Percentiles rank a stretch among this genome's conserved stretches.
These are phyloP conservation scores for Sycobia sp. DNA, from an alignment of 1,140 invertebrate genomes.

Conservation along the genomic window DNA sequence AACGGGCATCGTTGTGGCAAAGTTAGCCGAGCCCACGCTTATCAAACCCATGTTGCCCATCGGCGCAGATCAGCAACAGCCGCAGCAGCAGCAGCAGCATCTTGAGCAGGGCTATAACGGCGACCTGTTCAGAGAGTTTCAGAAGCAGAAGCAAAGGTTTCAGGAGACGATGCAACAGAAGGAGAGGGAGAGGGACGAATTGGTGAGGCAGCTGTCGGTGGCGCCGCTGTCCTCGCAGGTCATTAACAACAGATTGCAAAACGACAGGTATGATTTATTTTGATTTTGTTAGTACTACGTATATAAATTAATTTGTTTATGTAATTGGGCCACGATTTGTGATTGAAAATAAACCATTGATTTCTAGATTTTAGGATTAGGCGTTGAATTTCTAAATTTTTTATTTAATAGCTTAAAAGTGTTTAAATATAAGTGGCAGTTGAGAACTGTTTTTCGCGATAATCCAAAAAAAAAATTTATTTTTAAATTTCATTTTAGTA, in stretches of 20 bases:
- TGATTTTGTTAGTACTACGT: too few species aligned
- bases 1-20: slow-evolving; percentile 44
- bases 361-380: too few species aligned
- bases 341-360: too few species aligned
- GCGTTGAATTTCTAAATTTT: too few species aligned
- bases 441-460: too few species aligned
- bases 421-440: too few species aligned
- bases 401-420: too few species aligned
- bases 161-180: slow-evolving; percentile 69
- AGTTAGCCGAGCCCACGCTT: slow-evolving; percentile 55
- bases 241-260: slow-evolving; percentile 59
- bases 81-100: slow-evolving; percentile 48
- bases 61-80: slow-evolving; percentile 38
- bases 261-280: slow-evolving; percentile 58
- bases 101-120: slow-evolving; percentile 68
- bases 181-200: slow-evolving; percentile 65
- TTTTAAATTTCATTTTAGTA: too few species aligned
- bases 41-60: slow-evolving; percentile 40
- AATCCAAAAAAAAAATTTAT: too few species aligned
- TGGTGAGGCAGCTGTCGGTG: slow-evolving; percentile 62
- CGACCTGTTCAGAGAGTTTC: slow-evolving; percentile 74
- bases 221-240: slow-evolving; percentile 51
- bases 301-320: too few species aligned
- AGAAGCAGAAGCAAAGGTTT: slow-evolving; percentile 72
- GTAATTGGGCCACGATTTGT: too few species aligned